Base-by-base conservation (phyloP, 1,140 invertebrate genomes). In the Drosophila ohnishii region DNA sequence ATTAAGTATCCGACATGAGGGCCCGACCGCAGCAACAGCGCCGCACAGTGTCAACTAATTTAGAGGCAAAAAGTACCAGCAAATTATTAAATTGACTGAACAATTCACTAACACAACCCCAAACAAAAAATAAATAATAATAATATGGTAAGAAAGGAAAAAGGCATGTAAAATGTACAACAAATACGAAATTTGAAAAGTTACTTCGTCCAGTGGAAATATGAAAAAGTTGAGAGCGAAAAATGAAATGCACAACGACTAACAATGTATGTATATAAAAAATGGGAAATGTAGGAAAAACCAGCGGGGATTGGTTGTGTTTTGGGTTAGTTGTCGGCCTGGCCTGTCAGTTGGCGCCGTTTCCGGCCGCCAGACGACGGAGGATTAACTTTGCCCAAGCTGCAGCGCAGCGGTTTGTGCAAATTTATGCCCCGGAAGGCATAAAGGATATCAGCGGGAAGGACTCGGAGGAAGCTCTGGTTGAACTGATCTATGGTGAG, bases 41-140 rank as follows among this genome's bases (percentile, higher is more conserved):
- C 45, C 57, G 56, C 62, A 50, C 62, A 42, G 34, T 44, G 57
- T 67, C 75, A 81, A 63, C 62, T 77, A 81, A 80, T 72, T 76
- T 53, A 32, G 13, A 22, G 30, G 47, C 45, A 63, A 39, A 69
- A 71, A 64, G 42, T 55, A 45, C 45, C 50, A 77, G 56, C 59
- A 81, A 81, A 81, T 81, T 81, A 81, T 81, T 82, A 82, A 82
- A 82, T 82, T 82, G 80, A 82, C 80, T 78, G 70, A 47, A 82
- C 44, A 56, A 78, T 37, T 65, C 2, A 16, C 10, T 7, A 11
- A 5, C 44, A 51, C 22, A 40, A 8, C 34, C 39, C 39, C n/a
- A n/a, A 60, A 39, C 40, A 75, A 48, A 19, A 19, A 19, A 19
- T 19, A 19, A 22, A 22, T 0, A 19, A 35, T 11, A 16, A 16